A percentile compares a stretch with the other conserved stretches of the same genome.
Conservation (phyloP, 2,888 invertebrate genomes). For the Thumatha senex region DNA sequence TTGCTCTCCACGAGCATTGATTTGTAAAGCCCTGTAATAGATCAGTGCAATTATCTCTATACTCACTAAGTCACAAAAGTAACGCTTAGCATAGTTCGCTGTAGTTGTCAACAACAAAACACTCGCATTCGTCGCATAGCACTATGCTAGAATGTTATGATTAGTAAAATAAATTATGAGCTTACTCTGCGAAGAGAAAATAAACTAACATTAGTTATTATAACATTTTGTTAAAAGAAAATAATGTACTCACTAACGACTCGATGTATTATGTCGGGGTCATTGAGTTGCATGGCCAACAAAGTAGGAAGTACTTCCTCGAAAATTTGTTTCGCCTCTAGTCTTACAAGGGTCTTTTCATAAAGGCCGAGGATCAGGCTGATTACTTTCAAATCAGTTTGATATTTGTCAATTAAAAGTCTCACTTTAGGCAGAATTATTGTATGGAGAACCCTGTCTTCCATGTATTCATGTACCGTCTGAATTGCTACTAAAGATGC, state of each 20-base stretch:
- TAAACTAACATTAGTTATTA: neutral
- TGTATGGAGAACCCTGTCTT: conserved; percentile 90
- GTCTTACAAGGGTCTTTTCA: conserved; percentile 91
- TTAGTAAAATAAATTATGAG: neutral
- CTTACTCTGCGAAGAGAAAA: neutral
- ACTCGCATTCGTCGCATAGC: conserved; percentile 24
- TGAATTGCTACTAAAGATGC: conserved; percentile 94
- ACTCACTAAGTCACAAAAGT: neutral
- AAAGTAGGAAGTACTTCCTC: conserved; percentile 96
- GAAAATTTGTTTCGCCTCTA: conserved; percentile 94
- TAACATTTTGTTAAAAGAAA: neutral
- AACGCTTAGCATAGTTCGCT: conserved; percentile 17
- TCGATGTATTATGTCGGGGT: conserved; percentile 94
- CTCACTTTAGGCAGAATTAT: conserved; percentile 94
- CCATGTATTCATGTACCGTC: conserved; percentile 92
- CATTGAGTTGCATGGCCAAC: conserved; percentile 92
- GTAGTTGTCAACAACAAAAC: neutral
- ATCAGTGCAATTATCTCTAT: conserved; percentile 16
- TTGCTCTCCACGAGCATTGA: conserved; percentile 95
- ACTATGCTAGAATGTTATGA: conserved; percentile 6
- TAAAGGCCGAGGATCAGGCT: conserved; percentile 90
- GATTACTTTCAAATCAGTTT: conserved; percentile 90
- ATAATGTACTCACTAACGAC: conserved; percentile 93
- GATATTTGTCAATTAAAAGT: conserved; percentile 90
- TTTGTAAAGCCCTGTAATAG: conserved; percentile 92